Percentiles rank a stretch among this genome's conserved stretches.
phyloP scores from a whole-genome alignment of 2,888 invertebrate species.

The Congeria kusceri region DNA sequence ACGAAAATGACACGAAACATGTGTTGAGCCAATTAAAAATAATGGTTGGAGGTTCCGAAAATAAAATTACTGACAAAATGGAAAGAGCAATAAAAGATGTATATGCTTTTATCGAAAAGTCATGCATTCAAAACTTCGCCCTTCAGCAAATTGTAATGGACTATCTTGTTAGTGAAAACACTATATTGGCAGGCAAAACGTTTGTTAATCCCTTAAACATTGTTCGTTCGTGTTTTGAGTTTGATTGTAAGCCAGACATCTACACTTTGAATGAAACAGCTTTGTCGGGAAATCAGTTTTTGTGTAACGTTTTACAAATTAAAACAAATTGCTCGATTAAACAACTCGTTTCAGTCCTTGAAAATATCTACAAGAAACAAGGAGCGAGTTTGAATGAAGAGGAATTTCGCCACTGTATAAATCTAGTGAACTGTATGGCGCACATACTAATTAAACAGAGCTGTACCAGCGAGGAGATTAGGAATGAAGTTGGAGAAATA shows the following conservation, averaged over 20 bases:
- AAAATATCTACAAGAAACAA: not conserved
- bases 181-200: too few relatives aligned
- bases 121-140: too few relatives aligned
- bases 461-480: not conserved
- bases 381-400: not conserved
- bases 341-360: not conserved
- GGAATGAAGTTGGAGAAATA: not conserved
- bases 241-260: not conserved
- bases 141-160: too few relatives aligned
- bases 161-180: too few relatives aligned
- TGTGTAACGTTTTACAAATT: not conserved
- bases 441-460: not conserved
- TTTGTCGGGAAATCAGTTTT: not conserved
- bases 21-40: too few relatives aligned
- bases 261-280: not conserved
- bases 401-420: not conserved
- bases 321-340: not conserved
- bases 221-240: too few relatives aligned
- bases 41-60: too few relatives aligned
- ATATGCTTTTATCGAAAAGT: too few relatives aligned
- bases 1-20: not conserved
- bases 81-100: too few relatives aligned
- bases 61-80: too few relatives aligned
- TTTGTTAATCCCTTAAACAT: too few relatives aligned
- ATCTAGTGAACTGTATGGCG: not conserved